phyloP scores from a whole-genome alignment of 2,888 invertebrate genomes.

The Athripsodes cinereus region DNA sequence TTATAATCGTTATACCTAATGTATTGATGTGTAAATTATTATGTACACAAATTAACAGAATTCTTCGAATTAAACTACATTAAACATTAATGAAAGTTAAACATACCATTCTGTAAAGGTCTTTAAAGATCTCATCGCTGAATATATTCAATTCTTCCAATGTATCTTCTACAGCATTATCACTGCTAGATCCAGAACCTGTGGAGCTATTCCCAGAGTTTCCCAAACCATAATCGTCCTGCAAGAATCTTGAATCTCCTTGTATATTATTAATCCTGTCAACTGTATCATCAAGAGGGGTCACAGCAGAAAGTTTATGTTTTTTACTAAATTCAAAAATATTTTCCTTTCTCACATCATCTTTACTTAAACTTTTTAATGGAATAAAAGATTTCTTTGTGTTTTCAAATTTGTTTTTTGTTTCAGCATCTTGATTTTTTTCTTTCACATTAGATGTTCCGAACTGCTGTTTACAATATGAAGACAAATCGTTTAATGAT shows the following conservation, averaged over 20 bases:
- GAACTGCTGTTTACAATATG: constrained; percentile 35
- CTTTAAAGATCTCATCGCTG: constrained; percentile 54
- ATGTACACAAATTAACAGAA: no score
- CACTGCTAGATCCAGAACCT: constrained; percentile 37
- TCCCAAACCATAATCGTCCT: constrained; percentile 19
- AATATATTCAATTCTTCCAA: constrained; percentile 62
- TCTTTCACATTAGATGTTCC: constrained; percentile 21
- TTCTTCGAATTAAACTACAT: no score
- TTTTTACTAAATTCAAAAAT: not conserved
- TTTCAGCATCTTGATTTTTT: constrained; percentile 28
- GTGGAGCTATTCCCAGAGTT: constrained; percentile 41
- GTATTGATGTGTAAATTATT: no score
- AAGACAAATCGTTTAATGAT: constrained; percentile 46
- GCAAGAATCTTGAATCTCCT: not conserved
- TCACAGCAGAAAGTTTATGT: not conserved
- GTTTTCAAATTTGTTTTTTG: not conserved
- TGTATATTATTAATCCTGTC: not conserved
- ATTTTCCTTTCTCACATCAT: not conserved
- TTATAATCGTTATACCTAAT: no score
- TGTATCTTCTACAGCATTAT: constrained; percentile 27
- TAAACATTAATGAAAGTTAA: no score
- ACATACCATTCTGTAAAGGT: constrained; percentile 65
- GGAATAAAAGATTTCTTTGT: not conserved
- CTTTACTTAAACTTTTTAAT: not conserved
- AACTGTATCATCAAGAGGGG: not conserved